These are phyloP conservation scores for Phragmatobia fuliginosa DNA, from an alignment of 2,888 invertebrate genomes.

Conservation along the genomic window DNA sequence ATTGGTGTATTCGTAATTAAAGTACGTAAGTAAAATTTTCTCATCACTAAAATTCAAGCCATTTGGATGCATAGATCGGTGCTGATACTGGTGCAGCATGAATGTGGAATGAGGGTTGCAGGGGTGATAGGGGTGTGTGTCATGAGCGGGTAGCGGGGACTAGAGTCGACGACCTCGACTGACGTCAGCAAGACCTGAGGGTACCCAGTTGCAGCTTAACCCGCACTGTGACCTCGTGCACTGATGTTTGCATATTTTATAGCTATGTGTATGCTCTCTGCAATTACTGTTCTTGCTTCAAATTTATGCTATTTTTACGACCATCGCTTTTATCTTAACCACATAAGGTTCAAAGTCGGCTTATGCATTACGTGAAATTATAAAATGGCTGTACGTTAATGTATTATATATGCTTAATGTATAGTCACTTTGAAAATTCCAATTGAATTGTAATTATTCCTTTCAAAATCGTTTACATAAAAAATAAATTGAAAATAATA, in stretches of 20 bases:
- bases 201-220: conserved; percentile 81
- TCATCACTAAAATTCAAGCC: conserved; percentile 26
- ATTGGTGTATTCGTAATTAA: neutral
- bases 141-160: conserved; percentile 58
- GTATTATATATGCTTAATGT: neutral
- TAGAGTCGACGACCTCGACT: conserved; percentile 73
- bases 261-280: conserved; percentile 31
- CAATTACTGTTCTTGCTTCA: conserved; percentile 24
- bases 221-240: conserved; percentile 78
- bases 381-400: conserved; percentile 4
- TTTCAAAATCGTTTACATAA: neutral
- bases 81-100: conserved; percentile 57
- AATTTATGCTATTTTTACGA: conserved; percentile 5
- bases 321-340: conserved; percentile 8
- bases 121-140: conserved; percentile 33
- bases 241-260: conserved; percentile 54
- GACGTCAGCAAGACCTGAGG: conserved; percentile 87
- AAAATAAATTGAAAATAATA: neutral
- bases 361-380: conserved; percentile 12
- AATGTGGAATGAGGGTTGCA: conserved; percentile 69
- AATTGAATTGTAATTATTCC: neutral
- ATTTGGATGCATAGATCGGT: conserved; percentile 41
- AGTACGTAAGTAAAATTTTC: conserved; percentile 11
- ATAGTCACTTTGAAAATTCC: neutral
- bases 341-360: conserved; percentile 17